Evolutionary conservation across 2,797 vertebrate genomes (phyloP).

Genomic region (Muscicapa striata): DNA sequence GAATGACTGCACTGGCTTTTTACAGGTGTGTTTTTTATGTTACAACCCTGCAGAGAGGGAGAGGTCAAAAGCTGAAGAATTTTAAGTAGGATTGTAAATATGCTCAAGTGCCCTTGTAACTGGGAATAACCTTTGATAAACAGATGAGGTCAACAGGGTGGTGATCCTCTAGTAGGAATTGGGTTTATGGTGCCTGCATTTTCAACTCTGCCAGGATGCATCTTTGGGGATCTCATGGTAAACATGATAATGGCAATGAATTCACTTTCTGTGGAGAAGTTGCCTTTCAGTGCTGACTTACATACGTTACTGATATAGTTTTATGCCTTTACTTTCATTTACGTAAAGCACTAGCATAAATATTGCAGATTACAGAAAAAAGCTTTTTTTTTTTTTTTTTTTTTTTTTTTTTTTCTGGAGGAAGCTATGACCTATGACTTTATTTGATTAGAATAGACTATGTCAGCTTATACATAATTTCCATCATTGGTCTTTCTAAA

Average conservation of each 20-base stretch:
- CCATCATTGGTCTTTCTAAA: background rate
- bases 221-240: background rate
- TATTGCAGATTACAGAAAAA: background rate
- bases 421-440: background rate
- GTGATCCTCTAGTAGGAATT: background rate
- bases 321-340: background rate
- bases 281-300: background rate
- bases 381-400: background rate
- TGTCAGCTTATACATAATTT: background rate
- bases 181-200: background rate
- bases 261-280: background rate
- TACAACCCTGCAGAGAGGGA: background rate
- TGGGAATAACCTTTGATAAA: background rate
- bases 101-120: background rate
- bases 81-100: background rate
- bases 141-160: background rate
- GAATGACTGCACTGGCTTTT: background rate
- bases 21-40: background rate
- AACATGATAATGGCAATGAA: fast-evolving
- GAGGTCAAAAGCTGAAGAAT: background rate
- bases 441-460: background rate
- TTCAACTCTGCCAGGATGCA: background rate
- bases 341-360: background rate
- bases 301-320: background rate
- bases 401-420: fast-evolving